Conservation (phyloP, 64 coral and sea anemone genomes). For the Montipora cactus region DNA sequence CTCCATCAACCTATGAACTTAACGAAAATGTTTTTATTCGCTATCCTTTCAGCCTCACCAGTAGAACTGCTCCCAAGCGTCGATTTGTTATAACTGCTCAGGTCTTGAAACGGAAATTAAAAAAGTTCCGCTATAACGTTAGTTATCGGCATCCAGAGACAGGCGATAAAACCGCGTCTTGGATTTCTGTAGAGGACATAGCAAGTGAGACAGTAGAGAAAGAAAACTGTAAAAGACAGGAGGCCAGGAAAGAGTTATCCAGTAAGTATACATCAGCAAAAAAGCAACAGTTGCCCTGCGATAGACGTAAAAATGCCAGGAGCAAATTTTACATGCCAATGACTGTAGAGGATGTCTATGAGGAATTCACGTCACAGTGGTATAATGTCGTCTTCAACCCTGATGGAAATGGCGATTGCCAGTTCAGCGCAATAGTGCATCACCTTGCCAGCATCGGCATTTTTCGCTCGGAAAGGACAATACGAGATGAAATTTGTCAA, state of each 20-base stretch:
- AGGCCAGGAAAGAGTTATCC: slow-evolving; percentile 49
- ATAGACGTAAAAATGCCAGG: slow-evolving; percentile 21
- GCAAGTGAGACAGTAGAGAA: slow-evolving; percentile 1
- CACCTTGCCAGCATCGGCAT: slow-evolving; percentile 16
- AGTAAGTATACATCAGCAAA: slow-evolving; percentile 40
- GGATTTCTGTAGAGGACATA: too few relatives aligned
- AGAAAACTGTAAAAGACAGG: slow-evolving; percentile 38
- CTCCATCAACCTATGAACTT: too few relatives aligned
- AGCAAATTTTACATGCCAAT: slow-evolving; percentile 54
- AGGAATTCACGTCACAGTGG: slow-evolving; percentile 30
- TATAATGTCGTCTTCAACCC: slow-evolving; percentile 22
- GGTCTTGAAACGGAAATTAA: too few relatives aligned
- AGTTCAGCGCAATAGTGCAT: neutral
- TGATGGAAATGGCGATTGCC: slow-evolving; percentile 26
- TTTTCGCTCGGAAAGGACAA: neutral
- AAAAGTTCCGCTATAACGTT: too few relatives aligned
- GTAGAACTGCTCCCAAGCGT: too few relatives aligned
- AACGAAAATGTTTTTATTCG: too few relatives aligned
- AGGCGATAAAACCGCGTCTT: too few relatives aligned
- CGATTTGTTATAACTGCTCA: too few relatives aligned
- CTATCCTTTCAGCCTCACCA: too few relatives aligned
- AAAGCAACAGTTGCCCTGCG: slow-evolving; percentile 29
- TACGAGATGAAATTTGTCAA: slow-evolving; percentile 21
- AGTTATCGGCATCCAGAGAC: too few relatives aligned
- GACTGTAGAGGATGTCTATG: slow-evolving; percentile 56